phyloP scores from a whole-genome alignment of 1,140 invertebrate genomes.

The Apis cerana region DNA sequence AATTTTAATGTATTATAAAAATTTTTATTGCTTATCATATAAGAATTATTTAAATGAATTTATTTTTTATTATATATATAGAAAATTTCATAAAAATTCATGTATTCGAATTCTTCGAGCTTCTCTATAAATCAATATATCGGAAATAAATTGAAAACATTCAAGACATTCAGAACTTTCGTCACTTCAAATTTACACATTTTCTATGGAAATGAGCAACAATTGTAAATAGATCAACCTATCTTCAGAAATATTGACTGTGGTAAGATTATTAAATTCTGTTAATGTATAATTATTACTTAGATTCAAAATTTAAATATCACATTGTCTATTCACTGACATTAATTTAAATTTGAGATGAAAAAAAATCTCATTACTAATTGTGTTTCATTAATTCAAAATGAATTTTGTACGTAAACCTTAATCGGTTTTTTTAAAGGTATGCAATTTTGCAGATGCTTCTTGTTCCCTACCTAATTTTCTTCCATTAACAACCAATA shows the following conservation, averaged over 20 bases:
- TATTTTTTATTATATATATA: background rate
- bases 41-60: background rate
- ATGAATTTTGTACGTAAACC: conserved; percentile 8
- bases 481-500: conserved; percentile 89
- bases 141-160: conserved; percentile 33
- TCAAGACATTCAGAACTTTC: conserved; percentile 14
- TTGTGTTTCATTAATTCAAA: conserved; percentile 7
- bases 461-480: conserved; percentile 87
- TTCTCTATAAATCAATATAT: conserved; percentile 8
- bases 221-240: conserved; percentile 29
- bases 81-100: background rate
- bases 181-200: conserved; percentile 7
- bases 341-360: background rate
- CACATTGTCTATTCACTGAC: conserved; percentile 24
- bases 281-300: conserved; percentile 36
- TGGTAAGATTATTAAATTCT: conserved; percentile 28
- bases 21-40: background rate
- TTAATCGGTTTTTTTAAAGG: conserved; percentile 78
- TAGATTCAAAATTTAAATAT: conserved; percentile 25
- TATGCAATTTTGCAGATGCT: conserved; percentile 82
- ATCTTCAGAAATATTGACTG: conserved; percentile 42
- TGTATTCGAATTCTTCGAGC: background rate
- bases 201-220: conserved; percentile 14
- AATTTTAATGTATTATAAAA: conserved; percentile 6
- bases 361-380: background rate